A percentile compares a stretch with the other conserved stretches of the same genome.
phyloP scores from a whole-genome alignment of 2,888 invertebrate species.

The Pediacus dermestoides region DNA sequence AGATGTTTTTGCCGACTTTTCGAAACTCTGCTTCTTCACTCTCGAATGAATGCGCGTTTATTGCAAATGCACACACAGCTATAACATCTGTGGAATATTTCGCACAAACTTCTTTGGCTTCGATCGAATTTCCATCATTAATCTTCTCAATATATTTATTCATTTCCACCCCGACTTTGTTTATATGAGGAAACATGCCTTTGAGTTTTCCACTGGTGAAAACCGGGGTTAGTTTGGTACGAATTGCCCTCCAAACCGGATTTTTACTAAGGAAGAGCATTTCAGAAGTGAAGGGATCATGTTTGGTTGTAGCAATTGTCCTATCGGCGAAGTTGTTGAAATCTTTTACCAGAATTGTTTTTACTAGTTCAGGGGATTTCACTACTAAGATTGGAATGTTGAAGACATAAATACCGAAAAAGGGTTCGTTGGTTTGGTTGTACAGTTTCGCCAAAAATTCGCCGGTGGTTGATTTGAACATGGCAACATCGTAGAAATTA shows the following conservation, averaged over 20 bases:
- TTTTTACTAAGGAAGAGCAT: slow-evolving; percentile 50
- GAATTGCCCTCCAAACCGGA: slow-evolving; percentile 53
- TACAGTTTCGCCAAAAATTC: slow-evolving; percentile 20
- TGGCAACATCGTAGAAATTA: slow-evolving; percentile 24
- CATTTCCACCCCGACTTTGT: slow-evolving; percentile 42
- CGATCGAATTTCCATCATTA: slow-evolving; percentile 20
- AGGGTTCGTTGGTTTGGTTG: slow-evolving; percentile 33
- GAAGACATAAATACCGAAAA: slow-evolving; percentile 52
- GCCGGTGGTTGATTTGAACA: slow-evolving; percentile 20
- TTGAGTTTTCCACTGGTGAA: slow-evolving; percentile 57
- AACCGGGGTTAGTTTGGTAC: slow-evolving; percentile 54
- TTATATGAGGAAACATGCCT: slow-evolving; percentile 52
- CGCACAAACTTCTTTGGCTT: slow-evolving; percentile 41
- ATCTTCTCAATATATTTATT: slow-evolving; percentile 21
- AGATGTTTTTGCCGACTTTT: slow-evolving; percentile 38
- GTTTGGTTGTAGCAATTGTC: slow-evolving; percentile 45
- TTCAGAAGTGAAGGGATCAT: slow-evolving; percentile 47
- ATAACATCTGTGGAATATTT: slow-evolving; percentile 51
- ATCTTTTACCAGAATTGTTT: slow-evolving; percentile 50
- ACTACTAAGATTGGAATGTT: slow-evolving; percentile 51
- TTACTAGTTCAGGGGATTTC: slow-evolving; percentile 50
- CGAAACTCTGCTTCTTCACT: slow-evolving; percentile 44
- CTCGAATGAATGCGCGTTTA: slow-evolving; percentile 45
- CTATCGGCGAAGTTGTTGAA: slow-evolving; percentile 52
- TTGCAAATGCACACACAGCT: slow-evolving; percentile 49